Evolutionary conservation across 2,113 vertebrate species (phyloP), one percentile per base, ranked within the genome.

Genomic region (Ursus arctos): DNA sequence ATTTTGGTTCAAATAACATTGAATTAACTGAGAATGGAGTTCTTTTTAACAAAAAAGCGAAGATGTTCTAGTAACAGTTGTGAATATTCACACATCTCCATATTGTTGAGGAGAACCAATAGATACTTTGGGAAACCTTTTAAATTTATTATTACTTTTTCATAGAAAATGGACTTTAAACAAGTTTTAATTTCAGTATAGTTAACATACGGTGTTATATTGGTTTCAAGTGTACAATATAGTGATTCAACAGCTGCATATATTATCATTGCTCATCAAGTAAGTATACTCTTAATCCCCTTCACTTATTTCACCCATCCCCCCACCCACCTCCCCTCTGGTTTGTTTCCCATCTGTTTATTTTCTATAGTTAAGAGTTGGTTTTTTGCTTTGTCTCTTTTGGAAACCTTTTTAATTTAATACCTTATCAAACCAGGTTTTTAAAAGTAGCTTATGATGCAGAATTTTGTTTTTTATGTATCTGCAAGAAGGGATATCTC

Each of bases 91-190:
- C 24, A 72, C 22, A 77, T 13, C 51, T 94, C n/a, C 71, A 72
- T 72, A 81, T 71, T 86, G 47, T 36, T 74, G 16, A 89, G 40
- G 26, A 83, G 53, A 94, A 79, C n/a, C 89, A 65, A 76, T 63
- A 67, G n/a, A 96, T 88, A n/a, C 79, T 88, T 69, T 71, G 88
- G 61, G 83, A 26, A 96, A 63, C 43, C 26, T 76, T 76, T 49
- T 47, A 76, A 76, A 18, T 74, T 26, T 47, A 43, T 72, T 67
- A 21, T 49, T 28, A 43, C 28, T 76, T 76, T 76, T 49, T 76
- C 43, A 49, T 7, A 76, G 43, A 76, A 76, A 49, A 76, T 49
- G 31, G 43, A 76, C 43, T 28, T 49, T 19, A 31, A 69, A 16
- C 49, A 28, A 49, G 1, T 49, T 16, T 76, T 31, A 28, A 49